These are phyloP conservation scores for Drosophila azteca DNA, from an alignment of 1,140 invertebrate species.

Conservation along the genomic window DNA sequence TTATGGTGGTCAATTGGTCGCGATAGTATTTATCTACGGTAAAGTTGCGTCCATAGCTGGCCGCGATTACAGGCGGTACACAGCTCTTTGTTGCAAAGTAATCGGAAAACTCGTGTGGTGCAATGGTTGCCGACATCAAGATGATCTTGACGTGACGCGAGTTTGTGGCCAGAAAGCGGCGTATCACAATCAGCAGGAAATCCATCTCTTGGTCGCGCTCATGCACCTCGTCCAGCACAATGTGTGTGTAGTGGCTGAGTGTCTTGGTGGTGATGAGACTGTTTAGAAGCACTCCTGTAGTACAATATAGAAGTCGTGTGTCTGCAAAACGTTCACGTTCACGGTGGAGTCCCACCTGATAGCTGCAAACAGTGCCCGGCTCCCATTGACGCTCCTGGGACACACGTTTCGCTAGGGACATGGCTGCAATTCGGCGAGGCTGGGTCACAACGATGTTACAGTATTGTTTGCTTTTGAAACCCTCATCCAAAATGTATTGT, in stretches of 20 bases:
- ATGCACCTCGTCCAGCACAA: constrained; percentile 98
- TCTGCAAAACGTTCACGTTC: constrained; percentile 83
- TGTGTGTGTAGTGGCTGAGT: constrained; percentile 91
- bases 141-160: constrained; percentile 90
- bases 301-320: constrained; percentile 94
- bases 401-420: constrained; percentile 93
- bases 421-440: constrained; percentile 94
- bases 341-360: constrained; percentile 86
- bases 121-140: constrained; percentile 95
- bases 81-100: constrained; percentile 88
- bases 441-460: constrained; percentile 95
- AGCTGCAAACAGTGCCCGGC: constrained; percentile 93
- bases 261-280: constrained; percentile 89
- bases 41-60: constrained; percentile 85
- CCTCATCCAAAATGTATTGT: constrained; percentile 95
- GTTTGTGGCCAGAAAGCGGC: constrained; percentile 90
- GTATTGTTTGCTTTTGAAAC: constrained; percentile 84
- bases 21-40: constrained; percentile 88
- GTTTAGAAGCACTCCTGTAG: constrained; percentile 90
- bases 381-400: constrained; percentile 91
- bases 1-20: constrained; percentile 85
- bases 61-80: constrained; percentile 86
- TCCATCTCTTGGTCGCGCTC: constrained; percentile 97
- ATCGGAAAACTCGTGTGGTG: constrained; percentile 87
- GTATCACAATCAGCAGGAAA: constrained; percentile 94